phyloP scores from a whole-genome alignment of 2,797 vertebrate genomes.

The Myotis vivesi region DNA sequence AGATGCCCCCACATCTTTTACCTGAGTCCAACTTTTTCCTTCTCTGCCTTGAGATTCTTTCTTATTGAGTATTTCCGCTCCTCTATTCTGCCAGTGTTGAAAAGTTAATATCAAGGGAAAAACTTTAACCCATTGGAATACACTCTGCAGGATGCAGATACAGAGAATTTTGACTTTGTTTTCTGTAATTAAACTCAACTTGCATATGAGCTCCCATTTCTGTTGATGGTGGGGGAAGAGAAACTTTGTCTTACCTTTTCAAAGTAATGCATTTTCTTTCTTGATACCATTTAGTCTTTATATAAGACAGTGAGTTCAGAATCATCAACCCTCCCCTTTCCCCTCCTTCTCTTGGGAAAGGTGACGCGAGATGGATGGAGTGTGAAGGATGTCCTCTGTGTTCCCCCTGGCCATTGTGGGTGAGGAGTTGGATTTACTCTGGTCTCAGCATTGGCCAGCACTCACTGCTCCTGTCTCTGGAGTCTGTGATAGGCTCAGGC shows the following conservation, averaged over 20 bases:
- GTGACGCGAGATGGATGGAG: rapidly evolving
- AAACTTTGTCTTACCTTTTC: neutral
- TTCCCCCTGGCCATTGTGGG: neutral
- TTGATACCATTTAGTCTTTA: neutral
- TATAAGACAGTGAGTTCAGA: neutral
- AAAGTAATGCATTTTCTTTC: neutral
- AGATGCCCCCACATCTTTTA: neutral
- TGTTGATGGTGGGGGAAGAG: neutral
- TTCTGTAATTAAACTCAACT: neutral
- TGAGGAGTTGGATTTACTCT: neutral
- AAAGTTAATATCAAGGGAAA: neutral
- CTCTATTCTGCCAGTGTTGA: neutral
- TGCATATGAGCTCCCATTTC: neutral
- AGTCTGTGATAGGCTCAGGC: neutral
- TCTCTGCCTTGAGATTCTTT: neutral
- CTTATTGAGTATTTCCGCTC: neutral
- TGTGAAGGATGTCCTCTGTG: neutral
- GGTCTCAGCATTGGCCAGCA: neutral
- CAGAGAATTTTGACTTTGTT: neutral
- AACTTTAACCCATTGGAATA: neutral
- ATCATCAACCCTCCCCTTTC: neutral
- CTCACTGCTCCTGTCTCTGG: neutral
- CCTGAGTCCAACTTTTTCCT: neutral
- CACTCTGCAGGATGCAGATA: neutral
- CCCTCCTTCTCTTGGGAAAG: neutral